Evolutionary conservation across 2,113 vertebrate species (phyloP), one percentile per base, ranked within the genome.

Genomic region (Pangasianodon gigas): DNA sequence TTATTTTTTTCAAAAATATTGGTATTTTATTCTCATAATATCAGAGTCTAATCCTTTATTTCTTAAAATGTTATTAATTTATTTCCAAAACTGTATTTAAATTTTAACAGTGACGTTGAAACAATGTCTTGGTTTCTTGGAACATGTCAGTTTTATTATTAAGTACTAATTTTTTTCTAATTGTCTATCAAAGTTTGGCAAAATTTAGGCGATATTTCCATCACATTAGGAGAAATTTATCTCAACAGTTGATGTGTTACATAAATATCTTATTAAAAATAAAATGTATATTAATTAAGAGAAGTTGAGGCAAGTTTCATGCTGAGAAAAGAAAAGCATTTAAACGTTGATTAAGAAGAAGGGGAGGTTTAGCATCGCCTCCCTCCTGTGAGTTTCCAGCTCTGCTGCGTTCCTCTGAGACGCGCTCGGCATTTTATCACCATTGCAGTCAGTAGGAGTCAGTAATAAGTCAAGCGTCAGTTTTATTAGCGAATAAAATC

Each of bases 401-500:
- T 62, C 74, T 7, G 54, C 14, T 48, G 21, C 8, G 26, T 46
- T 44, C 86, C 74, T 26, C 10, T 1, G 58, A 81, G 87, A 52
- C 41, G 13, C 29, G 0, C 18, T 18, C 5, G 16, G 32, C 2
- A 2, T 75, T 84, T 83, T n/a, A 88, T 54, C 32, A 41, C 32
- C 60, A 6, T 67, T 54, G 71, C 60, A 41, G 58, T 71, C 87
- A 32, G 87, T 65, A 37, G 87, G 58, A 65, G 75, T 67, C 32
- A 8, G 44, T 69, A 37, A 37, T 41, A 56, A 54, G n/a, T 19
- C 58, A 41, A 19, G 46, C 44, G 3, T 52, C 18, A 18, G 32
- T 75, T 84, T 89, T 84, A 89, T 84, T 60, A 24, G 65, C 1
- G 60, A 37, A 37, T 89, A 86, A 80, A 86, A 1, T 54, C 13